phyloP scores from a whole-genome alignment of 1,140 invertebrate species.

The Meteorus sp. region DNA sequence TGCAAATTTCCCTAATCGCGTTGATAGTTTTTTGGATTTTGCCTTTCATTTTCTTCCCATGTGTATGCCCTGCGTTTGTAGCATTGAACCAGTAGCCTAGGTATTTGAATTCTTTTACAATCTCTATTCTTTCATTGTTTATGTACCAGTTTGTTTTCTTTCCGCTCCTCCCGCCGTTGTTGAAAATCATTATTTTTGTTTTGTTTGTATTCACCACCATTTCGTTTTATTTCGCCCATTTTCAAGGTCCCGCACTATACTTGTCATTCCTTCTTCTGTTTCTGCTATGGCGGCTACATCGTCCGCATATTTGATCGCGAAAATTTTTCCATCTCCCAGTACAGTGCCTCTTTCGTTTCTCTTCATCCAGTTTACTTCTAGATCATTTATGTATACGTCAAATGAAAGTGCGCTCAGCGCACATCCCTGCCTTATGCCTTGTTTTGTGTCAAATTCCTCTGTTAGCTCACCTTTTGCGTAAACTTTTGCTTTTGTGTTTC shows the following conservation, averaged over 20 bases:
- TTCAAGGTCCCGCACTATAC: constrained; percentile 6
- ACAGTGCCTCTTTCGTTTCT: constrained; percentile 13
- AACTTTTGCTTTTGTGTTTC: too few species aligned
- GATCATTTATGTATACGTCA: too few species aligned
- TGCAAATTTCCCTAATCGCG: constrained; percentile 11
- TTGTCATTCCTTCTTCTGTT: neutral
- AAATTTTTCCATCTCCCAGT: constrained; percentile 12
- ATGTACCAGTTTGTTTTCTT: constrained; percentile 15
- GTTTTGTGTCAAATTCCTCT: too few species aligned
- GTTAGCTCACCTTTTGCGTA: too few species aligned
- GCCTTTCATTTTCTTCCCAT: neutral
- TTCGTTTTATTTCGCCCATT: constrained; percentile 8
- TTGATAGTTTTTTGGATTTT: constrained; percentile 14
- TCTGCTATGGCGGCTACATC: constrained; percentile 14
- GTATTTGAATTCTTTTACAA: constrained; percentile 15
- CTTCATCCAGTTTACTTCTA: neutral
- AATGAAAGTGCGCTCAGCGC: too few species aligned
- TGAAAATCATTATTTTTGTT: constrained; percentile 24
- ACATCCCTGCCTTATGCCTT: too few species aligned
- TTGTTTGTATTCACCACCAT: constrained; percentile 12
- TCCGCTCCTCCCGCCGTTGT: constrained; percentile 2
- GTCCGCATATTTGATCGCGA: constrained; percentile 14
- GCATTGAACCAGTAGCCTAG: constrained; percentile 7
- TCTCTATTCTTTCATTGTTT: constrained; percentile 7
- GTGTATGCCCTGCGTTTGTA: neutral